Base-by-base conservation (phyloP, 2,113 vertebrate genomes). In the Rhodinocichla rosea region DNA sequence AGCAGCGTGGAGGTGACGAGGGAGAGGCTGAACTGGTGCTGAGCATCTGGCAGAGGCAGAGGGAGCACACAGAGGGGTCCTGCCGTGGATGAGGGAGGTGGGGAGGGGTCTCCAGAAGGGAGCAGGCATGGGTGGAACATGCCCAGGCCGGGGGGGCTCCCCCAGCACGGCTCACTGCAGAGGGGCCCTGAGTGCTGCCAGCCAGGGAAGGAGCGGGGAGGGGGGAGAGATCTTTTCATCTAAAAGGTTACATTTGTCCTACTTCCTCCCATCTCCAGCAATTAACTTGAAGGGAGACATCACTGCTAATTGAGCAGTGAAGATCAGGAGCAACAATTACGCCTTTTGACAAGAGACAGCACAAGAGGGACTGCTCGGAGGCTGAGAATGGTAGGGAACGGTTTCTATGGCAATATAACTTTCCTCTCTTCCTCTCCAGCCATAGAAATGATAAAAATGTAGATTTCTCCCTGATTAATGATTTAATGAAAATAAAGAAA, bases 221-320 rank as follows among this genome's bases (percentile, higher is more conserved):
- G 79, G 90, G 83, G 35, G 65, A 92, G 88, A 97, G 96, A 93
- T 95, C 95, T 97, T 97, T 97, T 98, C 95, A 97, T 98, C 97
- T 97, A 96, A 98, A 98, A 98, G 97, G 97, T 98, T 98, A 97
- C 95, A 97, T 97, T 98, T 97, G 96, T 97, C 95, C 97, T 97
- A 97, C 97, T 97, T 97, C 96, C 96, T 98, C 94, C 97, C 95
- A 97, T 97, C 97, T 97, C 96, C 96, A 95, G 97, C 97, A 98
- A 98, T 98, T 98, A 98, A 97, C 96, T 96, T 97, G 97, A 97
- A 98, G 97, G 97, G 97, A 98, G 97, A 97, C 97, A 98, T 97
- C 97, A 97, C 95, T 94, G 93, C 97, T 98, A 98, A 98, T 97
- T 98, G 97, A 98, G 96, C 96, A 98, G 97, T 95, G 90, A 96